Evolutionary conservation across 2,888 invertebrate species (phyloP), one percentile per base, ranked within the genome.

Genomic region (Eupelmus urozonus): DNA sequence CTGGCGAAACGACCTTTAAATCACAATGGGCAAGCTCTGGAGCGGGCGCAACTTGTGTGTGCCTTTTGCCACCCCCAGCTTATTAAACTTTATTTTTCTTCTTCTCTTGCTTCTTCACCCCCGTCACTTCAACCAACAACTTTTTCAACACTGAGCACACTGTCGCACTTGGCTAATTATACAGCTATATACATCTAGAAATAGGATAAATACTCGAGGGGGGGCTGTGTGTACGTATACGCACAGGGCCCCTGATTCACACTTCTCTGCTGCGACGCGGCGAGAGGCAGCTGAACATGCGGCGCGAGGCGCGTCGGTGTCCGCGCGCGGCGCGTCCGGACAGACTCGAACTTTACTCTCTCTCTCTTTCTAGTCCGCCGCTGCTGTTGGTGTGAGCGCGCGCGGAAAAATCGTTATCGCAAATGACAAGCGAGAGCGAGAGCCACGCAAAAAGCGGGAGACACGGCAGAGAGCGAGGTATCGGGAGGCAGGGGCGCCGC

Each of bases 401-500:
- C 76, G 49, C 72, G 62, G 78, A 78, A 78, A 78, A 78, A 78
- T 78, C 78, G 78, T 78, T 78, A 78, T 78, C 73, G 62, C 69
- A 27, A 69, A 62, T 67, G 65, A 60, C 72, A 63, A n/a, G 66
- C 45, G 73, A 57, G 73, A 53, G 40, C n/a, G n/a, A 60, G 34
- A 29, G n/a, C 29, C 67, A 20, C 27, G 45, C 49, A 51, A 65
- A 69, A 53, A 51, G 49, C 69, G 51, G 66, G 40, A 62, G 53
- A 34, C 5, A 51, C 23, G 18, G 29, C 57, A 27, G 29, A 53
- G 13, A 45, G 34, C 51, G 63, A 55, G 51, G 42, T 69, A 73
- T 74, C 79, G 82, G 55, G 63, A 55, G 51, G 42, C 71, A 73
- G 75, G 80, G 82, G 81, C 80, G 81, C 80, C 80, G 71, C 79